A percentile compares a stretch with the other conserved stretches of the same genome.
Evolutionary conservation across 2,888 invertebrate species (phyloP).

Genomic region (Morpho deidamia): DNA sequence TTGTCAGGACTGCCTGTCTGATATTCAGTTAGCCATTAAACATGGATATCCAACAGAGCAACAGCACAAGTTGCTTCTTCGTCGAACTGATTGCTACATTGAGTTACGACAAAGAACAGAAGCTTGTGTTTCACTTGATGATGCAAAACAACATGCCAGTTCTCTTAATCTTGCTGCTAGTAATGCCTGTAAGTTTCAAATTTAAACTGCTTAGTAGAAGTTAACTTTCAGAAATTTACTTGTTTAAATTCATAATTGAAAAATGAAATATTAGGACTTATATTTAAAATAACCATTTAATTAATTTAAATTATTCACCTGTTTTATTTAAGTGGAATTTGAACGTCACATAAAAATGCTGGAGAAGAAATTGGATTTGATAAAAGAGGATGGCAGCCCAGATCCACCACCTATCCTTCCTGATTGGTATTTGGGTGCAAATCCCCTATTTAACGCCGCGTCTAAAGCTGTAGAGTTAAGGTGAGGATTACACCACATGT

Average conservation of each 20-base stretch:
- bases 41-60: conserved; percentile 80
- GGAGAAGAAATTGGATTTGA: conserved; percentile 41
- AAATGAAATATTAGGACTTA: too few species aligned
- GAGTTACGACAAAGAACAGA: conserved; percentile 62
- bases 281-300: too few species aligned
- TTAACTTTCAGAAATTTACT: too few species aligned
- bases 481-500: conserved; percentile 28
- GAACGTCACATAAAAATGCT: conserved; percentile 47
- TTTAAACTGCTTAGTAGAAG: background rate
- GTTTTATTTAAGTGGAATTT: conserved; percentile 46
- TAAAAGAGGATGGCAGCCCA: conserved; percentile 21
- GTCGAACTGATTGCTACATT: conserved; percentile 81
- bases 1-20: conserved; percentile 79
- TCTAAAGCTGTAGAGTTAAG: conserved; percentile 72
- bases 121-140: conserved; percentile 46
- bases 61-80: conserved; percentile 81
- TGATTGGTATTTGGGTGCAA: conserved; percentile 62
- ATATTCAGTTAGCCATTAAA: conserved; percentile 79
- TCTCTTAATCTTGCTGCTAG: conserved; percentile 32
- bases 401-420: conserved; percentile 45
- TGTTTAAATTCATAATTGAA: too few species aligned
- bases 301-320: too few species aligned
- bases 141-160: conserved; percentile 37
- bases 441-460: conserved; percentile 70
- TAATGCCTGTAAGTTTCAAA: conserved; percentile 34